These are phyloP conservation scores for Timema cristinae DNA, from an alignment of 2,888 invertebrate genomes.

Conservation along the genomic window DNA sequence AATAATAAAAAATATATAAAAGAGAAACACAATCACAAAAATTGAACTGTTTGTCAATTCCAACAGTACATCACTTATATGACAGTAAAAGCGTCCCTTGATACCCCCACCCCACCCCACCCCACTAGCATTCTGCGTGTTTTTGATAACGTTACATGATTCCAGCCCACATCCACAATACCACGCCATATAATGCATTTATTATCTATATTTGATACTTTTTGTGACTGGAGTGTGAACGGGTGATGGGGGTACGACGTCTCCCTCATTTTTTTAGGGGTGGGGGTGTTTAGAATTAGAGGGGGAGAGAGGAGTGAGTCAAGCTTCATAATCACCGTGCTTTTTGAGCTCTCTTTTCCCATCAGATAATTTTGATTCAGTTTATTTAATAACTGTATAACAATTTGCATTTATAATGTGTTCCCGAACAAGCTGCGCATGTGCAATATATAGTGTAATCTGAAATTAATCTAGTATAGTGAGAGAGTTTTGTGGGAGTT, in stretches of 20 bases:
- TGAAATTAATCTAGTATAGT: constrained; percentile 9
- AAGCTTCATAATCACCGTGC: constrained; percentile 12
- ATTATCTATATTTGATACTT: constrained; percentile 23
- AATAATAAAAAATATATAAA: constrained; percentile 14
- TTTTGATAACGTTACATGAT: constrained; percentile 11
- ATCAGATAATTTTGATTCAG: constrained; percentile 17
- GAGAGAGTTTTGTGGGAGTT: no score
- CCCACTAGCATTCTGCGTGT: not conserved
- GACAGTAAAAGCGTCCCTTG: constrained; percentile 5
- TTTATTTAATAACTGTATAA: constrained; percentile 15
- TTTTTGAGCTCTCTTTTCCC: constrained; percentile 17
- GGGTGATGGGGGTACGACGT: not conserved
- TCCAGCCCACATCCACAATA: not conserved
- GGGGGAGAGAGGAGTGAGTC: not conserved
- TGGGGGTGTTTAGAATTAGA: not conserved
- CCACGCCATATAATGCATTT: constrained; percentile 11
- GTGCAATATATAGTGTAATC: not conserved
- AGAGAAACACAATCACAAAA: not conserved
- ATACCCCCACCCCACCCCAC: constrained; percentile 8
- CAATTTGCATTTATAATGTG: constrained; percentile 16
- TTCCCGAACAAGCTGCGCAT: not conserved
- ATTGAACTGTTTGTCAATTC: not conserved
- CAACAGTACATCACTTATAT: constrained; percentile 12
- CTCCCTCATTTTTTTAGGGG: not conserved
- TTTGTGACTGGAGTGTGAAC: constrained; percentile 10